Base-by-base conservation (phyloP, 1,140 invertebrate species). In the Heliconius nattereri region DNA sequence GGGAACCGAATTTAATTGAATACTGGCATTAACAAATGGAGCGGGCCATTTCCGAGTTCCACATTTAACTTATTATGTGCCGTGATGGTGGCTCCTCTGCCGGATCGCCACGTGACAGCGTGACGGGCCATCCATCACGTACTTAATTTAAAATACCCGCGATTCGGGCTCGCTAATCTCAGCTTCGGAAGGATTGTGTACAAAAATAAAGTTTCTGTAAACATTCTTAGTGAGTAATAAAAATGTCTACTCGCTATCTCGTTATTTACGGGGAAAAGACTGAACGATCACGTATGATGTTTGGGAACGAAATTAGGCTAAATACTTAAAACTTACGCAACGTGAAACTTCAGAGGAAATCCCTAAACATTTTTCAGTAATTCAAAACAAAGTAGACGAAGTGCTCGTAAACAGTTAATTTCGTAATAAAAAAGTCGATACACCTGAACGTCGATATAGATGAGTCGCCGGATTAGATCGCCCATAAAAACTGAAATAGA, bases 121-220 rank as follows among this genome's bases (percentile, higher is more conserved):
- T 87, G 88, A 90, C 88, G 89, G 89, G 85, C 87, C 90, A 94
- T 94, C 91, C 91, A 92, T 94, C 91, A 94, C 87, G 91, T 84
- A 91, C 92, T 92, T 92, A 92, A 92, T 92, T 92, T 92, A 92
- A 94, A 94, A 93, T 89, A 86, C 87, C 91, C 91, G 86, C 89
- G 91, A 94, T 94, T 87, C 89, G 86, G 88, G 87, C 89, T 88
- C 90, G 89, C 91, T 92, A 90, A 91, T 92, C 89, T 87, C 85
- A 75, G 79, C 79, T 79, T 78, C 73, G 76, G 85, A 87, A 82
- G 89, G 84, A 84, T 86, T 88, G 83, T 85, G 81, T 83, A 87
- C 84, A 80, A 77, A 88, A 86, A 88, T 88, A 88, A 86, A 87
- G 85, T 78, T 86, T 91, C 83, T 78, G 88, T 87, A 85, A 87